Base-by-base conservation (phyloP, 2,888 invertebrate genomes). In the Willowsia nigromaculata region DNA sequence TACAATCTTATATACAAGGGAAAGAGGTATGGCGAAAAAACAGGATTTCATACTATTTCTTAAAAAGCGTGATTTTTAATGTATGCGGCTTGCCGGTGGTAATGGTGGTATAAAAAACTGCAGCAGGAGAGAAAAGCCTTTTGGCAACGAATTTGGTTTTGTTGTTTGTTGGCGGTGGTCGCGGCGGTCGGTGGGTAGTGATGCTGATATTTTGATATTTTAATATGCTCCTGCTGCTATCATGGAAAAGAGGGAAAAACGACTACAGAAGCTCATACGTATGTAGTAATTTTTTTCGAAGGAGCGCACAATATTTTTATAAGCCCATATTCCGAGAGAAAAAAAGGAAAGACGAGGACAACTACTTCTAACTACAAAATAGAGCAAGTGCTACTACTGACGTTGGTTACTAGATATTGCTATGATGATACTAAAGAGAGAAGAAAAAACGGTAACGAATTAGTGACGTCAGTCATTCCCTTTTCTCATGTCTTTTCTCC, bases 381-480 rank as follows among this genome's bases (percentile, higher is more conserved):
- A 5, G 33, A 68, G 68, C 18, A 25, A 18, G 25, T 25, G 9
- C 9, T 25, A 50, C 59, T 59, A 7, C 59, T 18, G 56, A 15
- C 5, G 3, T 15, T 13, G 13, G 3, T 18, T 56, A 56, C 56
- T 3, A 56, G 1, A 9, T 53, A 59, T 27, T 25, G 13, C 13
- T 25, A 27, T 27, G 18, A 27, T 59, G 59, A 22, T 59, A 25
- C 4, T 13, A 27, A 53, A 43, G 11, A 4, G 18, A 18, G n/a
- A n/a, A 15, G 13, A 53, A 53, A 59, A 25, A 27, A 78, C 78
- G 78, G 11, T 18, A 18, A 33, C 25, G 43, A 85, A 85, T 76
- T 27, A 85, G 76, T 85, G 85, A 85, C 85, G 85, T 85, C 85
- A 85, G 71, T 50, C 65, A 62, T 62, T 62, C 30, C 62, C 15